phyloP scores from a whole-genome alignment of 2,113 vertebrate genomes.

The Rhinopomastus cyanomelas region DNA sequence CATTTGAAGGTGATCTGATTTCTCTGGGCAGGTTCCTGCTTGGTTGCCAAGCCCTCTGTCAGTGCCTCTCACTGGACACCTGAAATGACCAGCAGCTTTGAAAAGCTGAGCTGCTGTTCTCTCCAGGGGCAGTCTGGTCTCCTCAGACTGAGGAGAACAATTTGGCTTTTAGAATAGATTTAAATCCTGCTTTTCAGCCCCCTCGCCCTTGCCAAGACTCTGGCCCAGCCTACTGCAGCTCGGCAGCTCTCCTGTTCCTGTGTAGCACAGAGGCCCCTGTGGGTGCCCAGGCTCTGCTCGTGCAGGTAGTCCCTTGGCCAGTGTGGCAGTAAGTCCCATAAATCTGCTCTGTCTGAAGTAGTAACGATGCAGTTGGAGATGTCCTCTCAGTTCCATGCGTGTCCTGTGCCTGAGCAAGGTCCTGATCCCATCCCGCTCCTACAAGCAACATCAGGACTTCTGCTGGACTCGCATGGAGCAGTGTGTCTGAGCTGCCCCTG shows the following conservation, averaged over 20 bases:
- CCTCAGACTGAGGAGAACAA: neutral
- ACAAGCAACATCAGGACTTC: neutral
- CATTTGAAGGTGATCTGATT: neutral
- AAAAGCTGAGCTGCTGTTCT: neutral
- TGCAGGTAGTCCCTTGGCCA: neutral
- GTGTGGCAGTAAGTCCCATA: accelerated
- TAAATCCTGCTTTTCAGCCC: neutral
- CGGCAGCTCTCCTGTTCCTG: neutral
- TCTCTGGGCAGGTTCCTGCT: neutral
- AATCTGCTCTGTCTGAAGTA: neutral
- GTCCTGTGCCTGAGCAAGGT: neutral
- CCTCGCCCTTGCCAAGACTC: neutral
- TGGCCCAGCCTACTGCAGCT: neutral
- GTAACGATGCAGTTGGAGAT: accelerated
- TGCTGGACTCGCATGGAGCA: neutral
- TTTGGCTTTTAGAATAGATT: neutral
- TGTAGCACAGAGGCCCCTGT: neutral
- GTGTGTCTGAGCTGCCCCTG: neutral
- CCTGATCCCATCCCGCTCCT: neutral
- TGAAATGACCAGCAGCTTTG: neutral
- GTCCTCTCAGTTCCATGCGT: accelerated
- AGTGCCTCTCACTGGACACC: neutral
- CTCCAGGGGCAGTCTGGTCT: neutral
- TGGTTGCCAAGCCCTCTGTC: neutral
- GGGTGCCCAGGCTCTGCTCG: neutral